Percentiles rank a stretch among this genome's conserved stretches.
Evolutionary conservation across 2,113 vertebrate species (phyloP).

Genomic region (Centropus bengalensis): DNA sequence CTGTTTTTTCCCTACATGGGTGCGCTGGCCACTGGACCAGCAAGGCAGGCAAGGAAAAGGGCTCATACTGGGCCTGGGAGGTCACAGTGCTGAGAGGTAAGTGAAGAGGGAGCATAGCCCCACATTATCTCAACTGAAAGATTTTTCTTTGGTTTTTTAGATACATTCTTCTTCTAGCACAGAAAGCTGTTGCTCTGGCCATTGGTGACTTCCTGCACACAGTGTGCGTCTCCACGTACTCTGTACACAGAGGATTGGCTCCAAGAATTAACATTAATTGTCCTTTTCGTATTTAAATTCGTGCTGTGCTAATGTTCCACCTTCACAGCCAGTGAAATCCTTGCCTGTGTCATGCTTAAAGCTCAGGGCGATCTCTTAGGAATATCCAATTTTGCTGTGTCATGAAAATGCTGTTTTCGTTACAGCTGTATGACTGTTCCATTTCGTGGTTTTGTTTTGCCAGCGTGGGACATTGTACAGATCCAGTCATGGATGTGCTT

Average conservation of each 20-base stretch:
- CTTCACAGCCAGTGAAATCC: neutral
- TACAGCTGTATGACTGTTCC: neutral
- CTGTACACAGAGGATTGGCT: neutral
- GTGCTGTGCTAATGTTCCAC: neutral
- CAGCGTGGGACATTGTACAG: neutral
- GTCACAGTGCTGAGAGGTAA: neutral
- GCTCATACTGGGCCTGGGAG: neutral
- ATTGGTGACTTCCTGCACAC: neutral
- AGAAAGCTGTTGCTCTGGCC: neutral
- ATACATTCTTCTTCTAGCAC: neutral
- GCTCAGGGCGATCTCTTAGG: slow-evolving; percentile 20
- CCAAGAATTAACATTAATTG: neutral
- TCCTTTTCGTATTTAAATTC: slow-evolving; percentile 13
- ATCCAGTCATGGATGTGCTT: neutral
- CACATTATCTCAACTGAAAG: neutral
- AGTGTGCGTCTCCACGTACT: neutral
- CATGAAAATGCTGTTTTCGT: neutral
- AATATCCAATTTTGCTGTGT: slow-evolving; percentile 34
- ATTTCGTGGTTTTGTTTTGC: neutral
- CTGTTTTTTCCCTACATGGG: neutral
- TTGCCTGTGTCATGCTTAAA: slow-evolving; percentile 3
- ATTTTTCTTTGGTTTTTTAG: neutral
- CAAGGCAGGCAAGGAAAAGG: neutral
- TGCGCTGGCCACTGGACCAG: neutral
- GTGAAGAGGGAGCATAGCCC: neutral